These are phyloP conservation scores for Phrynocephalus vlangalii DNA, from an alignment of 2,797 vertebrate species.

Conservation along the genomic window DNA sequence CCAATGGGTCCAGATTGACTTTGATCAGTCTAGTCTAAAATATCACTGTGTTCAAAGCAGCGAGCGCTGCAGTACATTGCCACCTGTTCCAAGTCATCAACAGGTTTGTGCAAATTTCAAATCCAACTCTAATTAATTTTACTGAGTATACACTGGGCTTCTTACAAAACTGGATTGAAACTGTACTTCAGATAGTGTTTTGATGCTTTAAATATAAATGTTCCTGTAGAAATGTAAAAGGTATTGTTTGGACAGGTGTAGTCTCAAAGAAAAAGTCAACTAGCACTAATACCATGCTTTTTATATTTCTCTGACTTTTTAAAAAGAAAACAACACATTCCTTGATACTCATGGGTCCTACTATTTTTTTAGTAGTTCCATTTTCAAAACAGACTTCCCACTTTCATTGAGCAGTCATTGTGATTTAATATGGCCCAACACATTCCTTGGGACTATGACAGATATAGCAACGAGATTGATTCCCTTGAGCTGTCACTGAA, in stretches of 20 bases:
- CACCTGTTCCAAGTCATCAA: not conserved
- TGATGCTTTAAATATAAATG: not conserved
- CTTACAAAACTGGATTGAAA: not conserved
- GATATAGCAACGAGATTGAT: not conserved
- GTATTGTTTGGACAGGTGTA: not conserved
- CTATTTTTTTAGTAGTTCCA: not conserved
- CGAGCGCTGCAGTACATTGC: not conserved
- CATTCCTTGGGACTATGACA: not conserved
- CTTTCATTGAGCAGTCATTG: not conserved
- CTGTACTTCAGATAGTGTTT: not conserved
- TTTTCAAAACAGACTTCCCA: conserved; percentile 6
- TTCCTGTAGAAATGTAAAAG: not conserved
- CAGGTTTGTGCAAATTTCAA: not conserved
- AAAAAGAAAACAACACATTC: not conserved
- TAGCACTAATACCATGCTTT: not conserved
- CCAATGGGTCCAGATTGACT: not conserved
- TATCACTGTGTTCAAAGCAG: not conserved
- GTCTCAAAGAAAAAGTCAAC: not conserved
- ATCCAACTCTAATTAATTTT: not conserved
- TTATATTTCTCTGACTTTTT: not conserved
- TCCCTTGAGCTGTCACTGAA: not conserved
- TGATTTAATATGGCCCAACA: not conserved
- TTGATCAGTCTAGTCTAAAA: not conserved
- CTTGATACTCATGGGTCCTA: not conserved
- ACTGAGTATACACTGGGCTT: not conserved